Base-by-base conservation (phyloP, 2,797 vertebrate species). In the Sandelia bainsii region DNA sequence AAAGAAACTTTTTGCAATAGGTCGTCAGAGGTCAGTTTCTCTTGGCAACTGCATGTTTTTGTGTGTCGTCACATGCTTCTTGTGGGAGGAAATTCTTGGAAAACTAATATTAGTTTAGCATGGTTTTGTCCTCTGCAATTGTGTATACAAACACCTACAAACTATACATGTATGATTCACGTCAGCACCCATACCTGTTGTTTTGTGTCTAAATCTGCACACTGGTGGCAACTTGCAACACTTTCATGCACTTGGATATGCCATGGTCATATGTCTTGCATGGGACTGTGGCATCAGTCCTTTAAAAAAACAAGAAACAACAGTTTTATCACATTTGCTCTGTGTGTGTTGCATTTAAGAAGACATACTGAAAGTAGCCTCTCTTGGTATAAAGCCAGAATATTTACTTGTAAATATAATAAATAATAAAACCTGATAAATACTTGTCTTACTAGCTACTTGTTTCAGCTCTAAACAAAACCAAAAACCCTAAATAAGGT, bases 171-270 rank as follows among this genome's bases (percentile, higher is more conserved):
- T 45, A 11, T 49, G 58, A 40, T 58, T 40, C 23, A 16, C 32
- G 17, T 52, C 70, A 37, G 27, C 62, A n/a, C 62, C 61, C 53
- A 45, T 62, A 22, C 46, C 39, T 51, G 52, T 40, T 20, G 59
- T 40, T 34, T 13, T 63, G 13, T 5, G 9, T 17, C n/a, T 4
- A 45, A 54, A 63, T 16, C 20, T 7, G 3, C 17, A 34, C 22
- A 14, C 37, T 3, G 8, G 9, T n/a, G 7, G 44, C 52, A 50
- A 40, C 44, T 48, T 48, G 59, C 49, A 3, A n/a, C 44, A 40
- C 32, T 27, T 40, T 20, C 14, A n/a, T 13, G 39, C 48, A 52
- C 50, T 23, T 45, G 39, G 48, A 73, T 8, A 4, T 37, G 6
- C 11, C 39, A 12, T 27, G 44, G 44, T 29, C 22, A 14, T 11